Percentiles rank a stretch among this genome's conserved stretches.
phyloP scores from a whole-genome alignment of 2,113 vertebrate species.

The Hyperopisus bebe region DNA sequence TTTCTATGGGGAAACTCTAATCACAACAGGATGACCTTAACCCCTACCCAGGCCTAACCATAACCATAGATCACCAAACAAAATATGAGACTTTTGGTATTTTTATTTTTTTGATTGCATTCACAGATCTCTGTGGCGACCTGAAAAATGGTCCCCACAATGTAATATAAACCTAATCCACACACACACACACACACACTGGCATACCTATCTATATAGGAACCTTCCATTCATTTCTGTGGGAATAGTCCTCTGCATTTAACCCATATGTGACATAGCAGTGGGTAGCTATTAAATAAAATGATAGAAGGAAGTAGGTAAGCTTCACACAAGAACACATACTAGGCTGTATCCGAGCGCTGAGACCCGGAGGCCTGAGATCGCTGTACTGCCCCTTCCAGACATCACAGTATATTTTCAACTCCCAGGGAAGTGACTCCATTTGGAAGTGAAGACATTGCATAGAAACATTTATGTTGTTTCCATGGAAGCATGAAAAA shows the following conservation, averaged over 20 bases:
- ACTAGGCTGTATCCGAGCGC: neutral
- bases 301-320: neutral
- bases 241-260: neutral
- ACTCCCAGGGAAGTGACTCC: neutral
- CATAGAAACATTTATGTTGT: neutral
- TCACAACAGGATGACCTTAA: too few relatives aligned
- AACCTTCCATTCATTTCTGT: too few relatives aligned
- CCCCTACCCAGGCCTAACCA: too few relatives aligned
- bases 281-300: neutral
- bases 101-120: too few relatives aligned
- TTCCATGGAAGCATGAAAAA: slow-evolving; percentile 3
- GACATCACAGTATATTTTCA: neutral
- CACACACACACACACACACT: neutral
- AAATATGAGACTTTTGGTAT: too few relatives aligned
- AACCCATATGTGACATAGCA: neutral
- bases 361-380: neutral
- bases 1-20: too few relatives aligned
- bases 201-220: too few relatives aligned
- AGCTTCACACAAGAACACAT: neutral
- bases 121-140: too few relatives aligned
- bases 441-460: neutral
- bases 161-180: neutral
- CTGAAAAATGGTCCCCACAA: too few relatives aligned
- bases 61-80: too few relatives aligned
- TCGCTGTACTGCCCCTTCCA: neutral